phyloP scores from a whole-genome alignment of 2,888 invertebrate species.

The Isoperla grammatica region DNA sequence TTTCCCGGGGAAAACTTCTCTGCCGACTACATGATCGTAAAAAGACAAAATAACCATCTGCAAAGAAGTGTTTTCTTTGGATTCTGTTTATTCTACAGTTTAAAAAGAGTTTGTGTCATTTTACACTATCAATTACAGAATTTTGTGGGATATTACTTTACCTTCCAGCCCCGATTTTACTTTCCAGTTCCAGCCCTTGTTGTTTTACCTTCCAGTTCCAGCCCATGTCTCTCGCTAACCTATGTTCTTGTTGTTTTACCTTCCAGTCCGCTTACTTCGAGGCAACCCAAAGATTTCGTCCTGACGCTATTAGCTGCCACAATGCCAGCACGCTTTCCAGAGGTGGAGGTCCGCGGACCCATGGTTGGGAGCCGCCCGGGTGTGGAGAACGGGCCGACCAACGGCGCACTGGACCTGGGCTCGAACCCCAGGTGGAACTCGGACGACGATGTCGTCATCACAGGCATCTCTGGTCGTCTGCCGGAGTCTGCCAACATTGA shows the following conservation, averaged over 20 bases:
- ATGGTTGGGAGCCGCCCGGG: conserved; percentile 28
- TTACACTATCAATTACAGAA: too few species aligned
- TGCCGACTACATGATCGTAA: too few species aligned
- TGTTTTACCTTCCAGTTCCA: too few species aligned
- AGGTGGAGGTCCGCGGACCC: conserved; percentile 43
- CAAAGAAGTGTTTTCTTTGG: too few species aligned
- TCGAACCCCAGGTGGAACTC: conserved; percentile 43
- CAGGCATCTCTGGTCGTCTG: conserved; percentile 75
- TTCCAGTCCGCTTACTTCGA: conserved; percentile 6
- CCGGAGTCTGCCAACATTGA: conserved; percentile 88
- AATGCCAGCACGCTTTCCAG: conserved; percentile 66
- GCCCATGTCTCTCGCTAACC: neutral
- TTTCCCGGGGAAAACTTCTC: too few species aligned
- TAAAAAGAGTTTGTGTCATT: too few species aligned
- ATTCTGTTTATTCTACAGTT: too few species aligned
- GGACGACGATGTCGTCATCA: conserved; percentile 69
- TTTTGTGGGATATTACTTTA: too few species aligned
- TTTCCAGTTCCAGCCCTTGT: too few species aligned
- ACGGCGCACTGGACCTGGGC: conserved; percentile 37
- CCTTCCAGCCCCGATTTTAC: too few species aligned
- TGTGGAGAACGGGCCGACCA: conserved; percentile 20
- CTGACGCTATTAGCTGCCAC: conserved; percentile 34
- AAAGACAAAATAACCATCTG: too few species aligned
- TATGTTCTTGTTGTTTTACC: neutral
- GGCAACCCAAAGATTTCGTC: too few species aligned